Evolutionary conservation across 2,113 vertebrate genomes (phyloP), one percentile per base, ranked within the genome.

Genomic region (Hippocampus guttulatus): DNA sequence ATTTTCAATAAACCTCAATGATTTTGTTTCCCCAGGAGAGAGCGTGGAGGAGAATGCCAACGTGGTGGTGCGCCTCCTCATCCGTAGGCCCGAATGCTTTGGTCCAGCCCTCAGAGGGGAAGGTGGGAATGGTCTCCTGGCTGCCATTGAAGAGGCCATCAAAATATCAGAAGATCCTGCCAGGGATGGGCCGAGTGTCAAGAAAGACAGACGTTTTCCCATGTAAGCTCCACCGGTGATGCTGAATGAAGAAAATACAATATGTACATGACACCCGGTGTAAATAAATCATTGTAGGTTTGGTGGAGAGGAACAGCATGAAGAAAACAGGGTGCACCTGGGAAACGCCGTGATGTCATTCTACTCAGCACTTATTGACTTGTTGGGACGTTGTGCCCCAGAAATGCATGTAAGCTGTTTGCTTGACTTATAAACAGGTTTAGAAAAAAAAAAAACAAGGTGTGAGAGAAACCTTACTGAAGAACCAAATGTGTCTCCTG

Each of bases 301-400:
- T 1, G 92, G 94, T 63, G 93, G 94, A 1, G 96, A 96, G 75
- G 96, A 96, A 76, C 92, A 92, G 33, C 95, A 95, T 0, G 96
- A 98, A 76, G 96, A 98, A 69, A 95, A 92, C 90, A 92, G 91
- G 25, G 95, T 97, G 14, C 95, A 96, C 75, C 89, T 97, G 73
- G 96, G 96, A 79, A 96, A 98, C 0, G 93, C 96, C 79, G 93
- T 98, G 89, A 96, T 98, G 94, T 96, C 96, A 18, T 98, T 97
- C 88, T 97, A 98, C 18, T 92, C 96, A 0, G 95, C 96, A 73
- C 92, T 98, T 52, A 98, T 98, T 33, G 96, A 98, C 84, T 84
- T 98, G 73, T 88, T 98, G 78, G 95, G 96, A 41, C 94, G 96
- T 70, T 98, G 96, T 49, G 95, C 96, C 5, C 96, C 95, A 0